A percentile compares a stretch with the other conserved stretches of the same genome.
Evolutionary conservation across 2,797 vertebrate species (phyloP).

Genomic region (Delichon dasypus): DNA sequence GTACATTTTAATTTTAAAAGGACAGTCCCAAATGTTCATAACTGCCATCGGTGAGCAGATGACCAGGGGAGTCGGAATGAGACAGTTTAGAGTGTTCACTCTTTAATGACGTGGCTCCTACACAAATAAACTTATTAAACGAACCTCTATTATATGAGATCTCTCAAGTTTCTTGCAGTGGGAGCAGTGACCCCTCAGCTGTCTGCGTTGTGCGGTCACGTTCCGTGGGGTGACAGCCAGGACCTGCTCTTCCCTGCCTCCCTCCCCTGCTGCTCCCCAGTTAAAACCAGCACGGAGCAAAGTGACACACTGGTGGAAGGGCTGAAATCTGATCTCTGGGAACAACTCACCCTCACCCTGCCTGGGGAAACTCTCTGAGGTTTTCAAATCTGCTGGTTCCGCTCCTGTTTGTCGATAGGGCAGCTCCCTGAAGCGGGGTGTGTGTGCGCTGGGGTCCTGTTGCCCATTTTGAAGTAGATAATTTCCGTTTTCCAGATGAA

Average conservation of each 20-base stretch:
- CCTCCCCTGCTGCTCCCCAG: background rate
- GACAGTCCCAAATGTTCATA: background rate
- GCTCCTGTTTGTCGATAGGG: background rate
- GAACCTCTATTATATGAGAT: background rate
- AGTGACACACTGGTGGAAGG: background rate
- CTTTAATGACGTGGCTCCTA: background rate
- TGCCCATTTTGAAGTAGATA: background rate
- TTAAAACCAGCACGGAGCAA: background rate
- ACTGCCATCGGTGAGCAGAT: fast-evolving
- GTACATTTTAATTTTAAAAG: background rate
- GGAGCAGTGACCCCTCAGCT: background rate
- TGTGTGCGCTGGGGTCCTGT: background rate
- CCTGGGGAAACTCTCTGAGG: slow-evolving; percentile 20
- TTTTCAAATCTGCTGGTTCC: background rate
- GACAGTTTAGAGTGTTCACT: background rate
- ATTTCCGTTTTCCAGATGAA: background rate
- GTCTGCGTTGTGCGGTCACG: background rate
- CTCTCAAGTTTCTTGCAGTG: background rate
- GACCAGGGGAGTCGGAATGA: background rate
- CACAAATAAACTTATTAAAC: background rate
- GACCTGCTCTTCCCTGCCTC: background rate
- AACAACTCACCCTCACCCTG: background rate
- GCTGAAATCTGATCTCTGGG: background rate
- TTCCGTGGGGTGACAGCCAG: background rate
- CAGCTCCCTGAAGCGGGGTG: background rate